phyloP scores from a whole-genome alignment of 2,797 vertebrate species.

The Chrosomus eos region DNA sequence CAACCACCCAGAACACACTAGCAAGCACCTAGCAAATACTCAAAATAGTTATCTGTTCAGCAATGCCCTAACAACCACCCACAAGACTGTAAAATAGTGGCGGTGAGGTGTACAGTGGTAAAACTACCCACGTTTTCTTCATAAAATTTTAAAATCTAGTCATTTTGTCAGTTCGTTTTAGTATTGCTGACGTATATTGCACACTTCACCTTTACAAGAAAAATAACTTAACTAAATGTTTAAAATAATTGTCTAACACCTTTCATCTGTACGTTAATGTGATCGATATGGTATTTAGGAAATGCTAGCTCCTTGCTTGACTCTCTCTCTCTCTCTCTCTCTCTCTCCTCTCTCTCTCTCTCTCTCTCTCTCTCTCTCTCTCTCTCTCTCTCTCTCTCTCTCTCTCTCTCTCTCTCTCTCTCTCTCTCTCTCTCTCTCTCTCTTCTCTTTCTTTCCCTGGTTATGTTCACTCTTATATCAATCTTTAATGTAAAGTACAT shows the following conservation, averaged over 20 bases:
- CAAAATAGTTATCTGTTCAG: neutral
- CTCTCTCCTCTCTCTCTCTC: no score
- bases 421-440: no score
- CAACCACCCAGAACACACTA: neutral
- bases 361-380: no score
- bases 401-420: no score
- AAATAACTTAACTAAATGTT: neutral
- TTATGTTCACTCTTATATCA: slow-evolving; percentile 63
- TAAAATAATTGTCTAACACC: neutral
- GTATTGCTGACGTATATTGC: neutral
- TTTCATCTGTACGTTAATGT: slow-evolving; percentile 49
- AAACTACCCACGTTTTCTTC: neutral
- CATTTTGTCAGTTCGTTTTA: neutral
- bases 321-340: slow-evolving; percentile 22
- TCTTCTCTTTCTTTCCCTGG: slow-evolving; percentile 5
- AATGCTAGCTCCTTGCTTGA: slow-evolving; percentile 46
- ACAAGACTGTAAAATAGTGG: neutral
- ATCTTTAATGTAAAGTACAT: slow-evolving; percentile 76
- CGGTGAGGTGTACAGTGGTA: neutral
- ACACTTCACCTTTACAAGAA: slow-evolving; percentile 21
- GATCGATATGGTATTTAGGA: slow-evolving; percentile 55
- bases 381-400: no score
- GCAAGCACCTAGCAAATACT: neutral
- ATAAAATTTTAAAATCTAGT: neutral
- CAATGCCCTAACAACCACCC: neutral